Percentiles rank a stretch among this genome's conserved stretches.
Evolutionary conservation across 2,113 vertebrate genomes (phyloP).

Genomic region (Aldabrachelys gigantea): DNA sequence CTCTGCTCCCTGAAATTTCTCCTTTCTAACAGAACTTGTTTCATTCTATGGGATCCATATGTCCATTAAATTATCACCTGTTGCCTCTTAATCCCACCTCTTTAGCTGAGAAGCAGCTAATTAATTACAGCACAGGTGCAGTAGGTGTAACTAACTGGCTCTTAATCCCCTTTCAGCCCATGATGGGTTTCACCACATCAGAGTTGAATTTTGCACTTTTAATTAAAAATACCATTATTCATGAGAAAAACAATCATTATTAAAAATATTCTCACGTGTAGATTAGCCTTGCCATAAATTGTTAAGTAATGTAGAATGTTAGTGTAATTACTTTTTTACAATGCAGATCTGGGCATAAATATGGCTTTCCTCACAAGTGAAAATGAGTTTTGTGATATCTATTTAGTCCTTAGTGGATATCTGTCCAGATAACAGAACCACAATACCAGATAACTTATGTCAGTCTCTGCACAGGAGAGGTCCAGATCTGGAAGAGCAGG

Average conservation of each 20-base stretch:
- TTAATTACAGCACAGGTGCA: neutral
- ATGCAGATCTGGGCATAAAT: conserved; percentile 1
- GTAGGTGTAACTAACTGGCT: neutral
- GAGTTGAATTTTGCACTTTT: neutral
- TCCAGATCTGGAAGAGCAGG: conserved; percentile 20
- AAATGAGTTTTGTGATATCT: conserved; percentile 10
- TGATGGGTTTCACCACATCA: neutral
- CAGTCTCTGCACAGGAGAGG: neutral
- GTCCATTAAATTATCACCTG: neutral
- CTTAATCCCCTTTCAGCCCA: neutral
- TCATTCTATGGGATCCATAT: neutral
- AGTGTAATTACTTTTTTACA: conserved; percentile 17
- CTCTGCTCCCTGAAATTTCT: neutral
- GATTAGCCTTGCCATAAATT: neutral
- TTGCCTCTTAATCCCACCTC: neutral
- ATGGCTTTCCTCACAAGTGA: conserved; percentile 1
- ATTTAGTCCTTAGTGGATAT: neutral
- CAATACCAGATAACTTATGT: neutral
- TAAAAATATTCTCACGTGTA: neutral
- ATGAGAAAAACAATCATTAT: neutral
- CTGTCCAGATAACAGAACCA: neutral
- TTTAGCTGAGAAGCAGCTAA: neutral
- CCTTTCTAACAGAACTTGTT: neutral
- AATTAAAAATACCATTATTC: neutral
- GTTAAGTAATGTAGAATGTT: neutral